Conservation (phyloP, 2,888 invertebrate genomes). For the Drosophila paramelanica region DNA sequence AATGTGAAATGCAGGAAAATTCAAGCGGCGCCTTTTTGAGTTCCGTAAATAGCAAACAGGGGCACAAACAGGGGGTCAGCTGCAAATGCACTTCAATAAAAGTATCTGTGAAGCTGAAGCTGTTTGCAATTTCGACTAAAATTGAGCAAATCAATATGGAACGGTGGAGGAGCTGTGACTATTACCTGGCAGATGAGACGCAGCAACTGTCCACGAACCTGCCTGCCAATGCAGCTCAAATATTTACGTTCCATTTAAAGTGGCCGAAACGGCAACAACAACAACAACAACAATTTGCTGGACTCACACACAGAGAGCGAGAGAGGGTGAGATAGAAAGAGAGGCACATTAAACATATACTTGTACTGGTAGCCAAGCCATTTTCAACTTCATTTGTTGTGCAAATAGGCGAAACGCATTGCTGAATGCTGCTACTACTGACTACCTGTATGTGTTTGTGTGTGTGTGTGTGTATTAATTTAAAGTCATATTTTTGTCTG, state of each 20-base stretch:
- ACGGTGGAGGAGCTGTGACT: constrained; percentile 23
- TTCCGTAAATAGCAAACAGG: constrained; percentile 1
- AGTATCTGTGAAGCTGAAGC: constrained; percentile 29
- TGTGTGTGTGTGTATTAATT: constrained; percentile 45
- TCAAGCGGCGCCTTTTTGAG: constrained; percentile 15
- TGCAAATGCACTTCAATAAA: constrained; percentile 22
- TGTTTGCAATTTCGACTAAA: constrained; percentile 37
- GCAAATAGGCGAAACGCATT: constrained; percentile 74
- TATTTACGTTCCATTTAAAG: constrained; percentile 79
- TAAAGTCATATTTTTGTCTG: constrained; percentile 62
- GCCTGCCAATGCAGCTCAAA: constrained; percentile 66
- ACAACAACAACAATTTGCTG: constrained; percentile 8
- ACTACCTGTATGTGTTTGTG: not conserved
- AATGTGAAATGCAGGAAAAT: constrained; percentile 4
- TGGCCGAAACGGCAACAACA: constrained; percentile 41
- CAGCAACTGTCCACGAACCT: constrained; percentile 41
- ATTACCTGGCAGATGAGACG: constrained; percentile 35
- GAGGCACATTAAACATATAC: constrained; percentile 6
- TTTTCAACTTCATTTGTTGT: constrained; percentile 79
- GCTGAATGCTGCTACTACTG: constrained; percentile 26
- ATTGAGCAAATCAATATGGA: constrained; percentile 67
- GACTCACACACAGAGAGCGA: not conserved
- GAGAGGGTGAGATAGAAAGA: not conserved
- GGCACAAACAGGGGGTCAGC: not conserved
- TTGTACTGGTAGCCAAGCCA: constrained; percentile 46